These are phyloP conservation scores for Drosophila nr. perissopoda DNA, from an alignment of 2,888 invertebrate genomes.

Conservation along the genomic window DNA sequence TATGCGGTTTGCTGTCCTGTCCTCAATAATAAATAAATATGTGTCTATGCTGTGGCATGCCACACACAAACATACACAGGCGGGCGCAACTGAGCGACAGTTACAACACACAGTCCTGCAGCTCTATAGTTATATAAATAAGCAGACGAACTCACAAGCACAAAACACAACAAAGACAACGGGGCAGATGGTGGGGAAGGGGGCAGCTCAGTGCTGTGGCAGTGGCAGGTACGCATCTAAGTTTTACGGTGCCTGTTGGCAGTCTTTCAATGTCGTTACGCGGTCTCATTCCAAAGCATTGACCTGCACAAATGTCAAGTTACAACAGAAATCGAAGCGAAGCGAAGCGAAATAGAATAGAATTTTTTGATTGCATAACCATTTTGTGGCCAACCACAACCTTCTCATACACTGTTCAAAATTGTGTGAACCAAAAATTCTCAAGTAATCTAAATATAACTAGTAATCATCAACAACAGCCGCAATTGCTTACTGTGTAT, in stretches of 20 bases:
- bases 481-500: conserved; percentile 14
- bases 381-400: conserved; percentile 44
- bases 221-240: conserved; percentile 48
- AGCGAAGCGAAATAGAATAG: conserved; percentile 41
- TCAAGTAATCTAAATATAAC: neutral
- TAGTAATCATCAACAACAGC: neutral
- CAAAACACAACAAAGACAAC: conserved; percentile 7
- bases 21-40: conserved; percentile 72
- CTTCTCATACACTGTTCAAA: neutral
- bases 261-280: conserved; percentile 21
- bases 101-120: conserved; percentile 22
- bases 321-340: conserved; percentile 14
- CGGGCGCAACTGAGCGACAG: conserved; percentile 23
- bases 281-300: conserved; percentile 17
- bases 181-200: neutral
- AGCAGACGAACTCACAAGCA: conserved; percentile 17
- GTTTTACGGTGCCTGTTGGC: conserved; percentile 49
- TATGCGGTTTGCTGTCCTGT: conserved; percentile 23
- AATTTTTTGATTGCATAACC: conserved; percentile 67
- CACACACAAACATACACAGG: conserved; percentile 22
- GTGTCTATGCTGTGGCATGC: conserved; percentile 77
- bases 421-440: neutral
- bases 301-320: conserved; percentile 19
- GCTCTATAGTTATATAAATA: conserved; percentile 23
- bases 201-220: neutral